Conservation (phyloP, 2,888 invertebrate genomes). For the Apamea sordens region DNA sequence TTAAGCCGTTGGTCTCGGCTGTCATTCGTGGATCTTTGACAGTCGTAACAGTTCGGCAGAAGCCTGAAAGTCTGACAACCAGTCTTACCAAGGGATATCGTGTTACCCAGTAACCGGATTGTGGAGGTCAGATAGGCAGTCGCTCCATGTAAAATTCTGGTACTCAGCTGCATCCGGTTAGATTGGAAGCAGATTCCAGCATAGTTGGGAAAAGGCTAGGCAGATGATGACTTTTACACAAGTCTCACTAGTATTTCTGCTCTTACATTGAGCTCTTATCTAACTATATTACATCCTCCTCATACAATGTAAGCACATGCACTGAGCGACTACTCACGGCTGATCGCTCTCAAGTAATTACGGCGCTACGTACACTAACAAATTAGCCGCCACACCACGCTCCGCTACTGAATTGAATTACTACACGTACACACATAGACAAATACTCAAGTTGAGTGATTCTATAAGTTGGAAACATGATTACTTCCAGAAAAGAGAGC, state of each 20-base stretch:
- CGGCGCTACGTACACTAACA: constrained; percentile 56
- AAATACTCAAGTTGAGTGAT: not conserved
- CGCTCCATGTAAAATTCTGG: no score
- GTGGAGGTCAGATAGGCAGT: not conserved
- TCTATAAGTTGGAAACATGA: no score
- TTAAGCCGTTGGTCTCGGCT: not conserved
- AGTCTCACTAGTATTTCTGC: not conserved
- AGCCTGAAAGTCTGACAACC: not conserved
- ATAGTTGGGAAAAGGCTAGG: not conserved
- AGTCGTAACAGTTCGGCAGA: not conserved
- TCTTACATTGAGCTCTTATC: not conserved
- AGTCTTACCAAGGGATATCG: no score
- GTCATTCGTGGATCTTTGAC: not conserved
- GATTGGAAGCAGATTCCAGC: no score
- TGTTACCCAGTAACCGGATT: not conserved
- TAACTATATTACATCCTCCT: constrained; percentile 4
- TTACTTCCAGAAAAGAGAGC: no score
- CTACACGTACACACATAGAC: constrained; percentile 57
- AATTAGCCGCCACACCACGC: constrained; percentile 66
- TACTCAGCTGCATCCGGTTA: no score
- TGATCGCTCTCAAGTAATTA: constrained; percentile 59
- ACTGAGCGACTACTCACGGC: constrained; percentile 5
- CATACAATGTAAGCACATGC: not conserved
- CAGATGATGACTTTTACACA: not conserved
- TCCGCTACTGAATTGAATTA: constrained; percentile 75